Base-by-base conservation (phyloP, 2,113 vertebrate species). In the Sminthopsis crassicaudata region DNA sequence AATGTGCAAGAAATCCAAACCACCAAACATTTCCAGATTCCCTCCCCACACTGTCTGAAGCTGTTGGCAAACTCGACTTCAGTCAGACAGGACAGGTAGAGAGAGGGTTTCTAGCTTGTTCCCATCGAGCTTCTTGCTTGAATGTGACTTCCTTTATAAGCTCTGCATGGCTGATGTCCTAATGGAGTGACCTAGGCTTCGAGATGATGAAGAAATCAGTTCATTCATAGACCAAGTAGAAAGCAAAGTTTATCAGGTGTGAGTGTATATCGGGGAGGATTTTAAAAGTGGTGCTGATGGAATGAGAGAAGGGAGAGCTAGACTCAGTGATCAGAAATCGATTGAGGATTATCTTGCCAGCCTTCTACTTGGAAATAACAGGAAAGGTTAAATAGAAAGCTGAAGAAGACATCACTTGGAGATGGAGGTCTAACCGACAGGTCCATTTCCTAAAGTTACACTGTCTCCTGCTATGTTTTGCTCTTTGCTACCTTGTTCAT, bases 261-360 rank as follows among this genome's bases (percentile, higher is more conserved):
- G 52, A 94, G 93, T 91, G 0, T 92, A n/a, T 92, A 76, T 46
- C 46, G 25, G 92, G 46, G 91, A 0, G 0, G 95, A 57, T 95
- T 93, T 97, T 96, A 94, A 94, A 97, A 97, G 96, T 46, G 95
- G 91, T 93, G 89, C 46, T 88, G 94, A 98, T 93, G 90, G 95
- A 97, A 92, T 96, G 96, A 95, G 91, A 7, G 93, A 90, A 97
- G 93, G 7, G 54, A 96, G 89, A 97, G 95, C 92, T 46, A 96
- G 89, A 95, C 96, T 97, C 96, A 96, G 95, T 36, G 55, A 89
- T 23, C 67, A 57, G 55, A 22, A 55, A 53, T 57, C 26, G 88
- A 26, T 19, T 90, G 91, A 93, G 16, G 53, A 84, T 67, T 51
- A 54, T 23, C 60, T 11, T 55, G 30, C 46, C 3, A 91, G 46